These are phyloP conservation scores for Tetranychus truncatus DNA, from an alignment of 2,888 invertebrate genomes.

Conservation along the genomic window DNA sequence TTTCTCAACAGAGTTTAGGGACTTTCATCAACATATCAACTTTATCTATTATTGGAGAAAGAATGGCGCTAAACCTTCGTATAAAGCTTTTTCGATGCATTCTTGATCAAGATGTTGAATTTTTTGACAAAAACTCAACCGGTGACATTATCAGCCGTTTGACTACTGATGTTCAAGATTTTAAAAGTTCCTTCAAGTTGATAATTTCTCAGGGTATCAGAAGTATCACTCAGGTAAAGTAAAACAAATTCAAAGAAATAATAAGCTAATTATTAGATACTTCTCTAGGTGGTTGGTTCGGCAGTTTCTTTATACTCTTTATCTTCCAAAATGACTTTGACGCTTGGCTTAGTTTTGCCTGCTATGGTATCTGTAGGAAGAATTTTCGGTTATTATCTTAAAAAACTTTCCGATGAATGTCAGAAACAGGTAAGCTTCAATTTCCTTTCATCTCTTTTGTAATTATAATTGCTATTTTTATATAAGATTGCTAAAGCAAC, in stretches of 20 bases:
- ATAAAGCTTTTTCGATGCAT: constrained; percentile 62
- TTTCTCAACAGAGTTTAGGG: not conserved
- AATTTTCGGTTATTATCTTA: constrained; percentile 55
- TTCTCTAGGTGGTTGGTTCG: constrained; percentile 41
- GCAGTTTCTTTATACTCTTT: constrained; percentile 59
- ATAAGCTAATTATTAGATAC: not conserved
- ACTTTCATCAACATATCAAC: constrained; percentile 8
- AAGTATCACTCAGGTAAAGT: constrained; percentile 56
- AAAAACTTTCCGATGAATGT: constrained; percentile 55
- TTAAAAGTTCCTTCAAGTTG: constrained; percentile 87
- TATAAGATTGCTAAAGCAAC: constrained; percentile 54
- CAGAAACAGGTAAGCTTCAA: constrained; percentile 44
- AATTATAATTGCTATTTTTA: not conserved
- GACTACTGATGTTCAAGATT: constrained; percentile 85
- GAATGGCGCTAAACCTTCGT: constrained; percentile 59
- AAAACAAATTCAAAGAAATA: not conserved
- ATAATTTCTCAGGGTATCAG: constrained; percentile 77
- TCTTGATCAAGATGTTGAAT: constrained; percentile 64
- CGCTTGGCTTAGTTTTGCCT: constrained; percentile 67
- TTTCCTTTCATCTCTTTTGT: no score
- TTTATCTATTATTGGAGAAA: constrained; percentile 59
- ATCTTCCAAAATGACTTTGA: constrained; percentile 69
- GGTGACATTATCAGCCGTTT: constrained; percentile 72
- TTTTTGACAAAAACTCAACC: constrained; percentile 73
- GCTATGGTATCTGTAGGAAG: constrained; percentile 66